phyloP scores from a whole-genome alignment of 1,140 invertebrate genomes.

The Holcopasites calliopsidis region DNA sequence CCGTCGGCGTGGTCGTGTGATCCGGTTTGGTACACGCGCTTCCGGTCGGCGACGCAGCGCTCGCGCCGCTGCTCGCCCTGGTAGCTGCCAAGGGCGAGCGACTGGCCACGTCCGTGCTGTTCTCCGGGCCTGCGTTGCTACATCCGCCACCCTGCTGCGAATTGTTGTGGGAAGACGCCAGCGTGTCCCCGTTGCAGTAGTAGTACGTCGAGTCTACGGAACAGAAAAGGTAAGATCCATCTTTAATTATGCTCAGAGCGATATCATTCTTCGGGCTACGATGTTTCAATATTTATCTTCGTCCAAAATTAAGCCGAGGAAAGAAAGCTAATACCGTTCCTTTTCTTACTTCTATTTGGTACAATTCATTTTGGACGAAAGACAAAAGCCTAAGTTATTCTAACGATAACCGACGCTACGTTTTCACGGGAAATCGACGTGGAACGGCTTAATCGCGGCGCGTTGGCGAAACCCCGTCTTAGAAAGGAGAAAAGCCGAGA shows the following conservation, averaged over 20 bases:
- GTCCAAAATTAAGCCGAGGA: background rate
- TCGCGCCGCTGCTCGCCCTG: conserved; percentile 85
- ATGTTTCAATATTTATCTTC: background rate
- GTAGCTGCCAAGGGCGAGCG: conserved; percentile 86
- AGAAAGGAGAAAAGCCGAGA: conserved; percentile 36
- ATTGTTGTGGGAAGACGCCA: conserved; percentile 79
- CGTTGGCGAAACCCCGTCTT: conserved; percentile 14
- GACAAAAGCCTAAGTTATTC: background rate
- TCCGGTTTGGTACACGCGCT: conserved; percentile 85
- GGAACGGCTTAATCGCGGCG: background rate
- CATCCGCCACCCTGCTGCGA: conserved; percentile 70
- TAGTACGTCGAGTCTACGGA: conserved; percentile 83
- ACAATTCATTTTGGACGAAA: background rate
- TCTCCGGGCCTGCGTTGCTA: conserved; percentile 74
- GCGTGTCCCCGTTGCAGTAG: conserved; percentile 83
- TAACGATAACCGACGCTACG: too few relatives aligned
- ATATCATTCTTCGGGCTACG: background rate
- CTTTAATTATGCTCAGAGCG: too few relatives aligned
- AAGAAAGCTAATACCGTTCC: too few relatives aligned
- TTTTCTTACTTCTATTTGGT: too few relatives aligned
- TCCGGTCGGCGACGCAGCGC: conserved; percentile 86
- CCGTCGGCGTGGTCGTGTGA: conserved; percentile 78
- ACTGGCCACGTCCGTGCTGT: conserved; percentile 78
- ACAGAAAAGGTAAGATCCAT: conserved; percentile 11
- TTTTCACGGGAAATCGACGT: too few relatives aligned